Evolutionary conservation across 2,888 invertebrate species (phyloP).

Genomic region (Catotricha subobsoleta): DNA sequence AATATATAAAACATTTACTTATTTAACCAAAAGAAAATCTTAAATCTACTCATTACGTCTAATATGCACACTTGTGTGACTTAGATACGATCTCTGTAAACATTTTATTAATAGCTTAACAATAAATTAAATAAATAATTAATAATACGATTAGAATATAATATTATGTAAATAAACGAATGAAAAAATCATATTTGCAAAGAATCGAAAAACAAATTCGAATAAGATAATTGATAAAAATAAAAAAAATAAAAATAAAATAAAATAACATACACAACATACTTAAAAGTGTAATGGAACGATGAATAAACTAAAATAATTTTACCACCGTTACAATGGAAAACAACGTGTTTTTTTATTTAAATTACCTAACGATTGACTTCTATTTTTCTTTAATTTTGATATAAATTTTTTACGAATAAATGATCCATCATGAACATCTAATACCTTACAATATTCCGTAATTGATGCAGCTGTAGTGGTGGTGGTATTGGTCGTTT

Average conservation of each 20-base stretch:
- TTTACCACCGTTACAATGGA: constrained; percentile 12
- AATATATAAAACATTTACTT: too few relatives aligned
- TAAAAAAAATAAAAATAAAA: not conserved
- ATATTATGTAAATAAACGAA: not conserved
- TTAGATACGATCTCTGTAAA: too few relatives aligned
- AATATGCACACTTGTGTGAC: too few relatives aligned
- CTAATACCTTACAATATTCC: constrained; percentile 2
- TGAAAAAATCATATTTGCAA: not conserved
- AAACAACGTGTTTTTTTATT: constrained; percentile 14
- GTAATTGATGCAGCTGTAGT: not conserved
- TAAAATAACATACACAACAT: not conserved
- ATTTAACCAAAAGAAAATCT: too few relatives aligned
- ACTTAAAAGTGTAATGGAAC: not conserved
- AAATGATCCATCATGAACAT: constrained; percentile 3
- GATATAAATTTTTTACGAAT: constrained; percentile 5
- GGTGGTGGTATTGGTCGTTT: not conserved
- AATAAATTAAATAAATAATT: too few relatives aligned
- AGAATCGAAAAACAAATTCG: too few relatives aligned
- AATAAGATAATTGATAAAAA: too few relatives aligned
- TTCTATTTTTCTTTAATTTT: constrained; percentile 12
- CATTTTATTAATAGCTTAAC: too few relatives aligned
- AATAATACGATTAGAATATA: not conserved
- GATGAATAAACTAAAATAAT: too few relatives aligned
- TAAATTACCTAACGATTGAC: constrained; percentile 14
- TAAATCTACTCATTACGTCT: too few relatives aligned